Percentiles rank a stretch among this genome's conserved stretches.
phyloP scores from a whole-genome alignment of 2,797 vertebrate species.

The Dendrocincla tyrannina region DNA sequence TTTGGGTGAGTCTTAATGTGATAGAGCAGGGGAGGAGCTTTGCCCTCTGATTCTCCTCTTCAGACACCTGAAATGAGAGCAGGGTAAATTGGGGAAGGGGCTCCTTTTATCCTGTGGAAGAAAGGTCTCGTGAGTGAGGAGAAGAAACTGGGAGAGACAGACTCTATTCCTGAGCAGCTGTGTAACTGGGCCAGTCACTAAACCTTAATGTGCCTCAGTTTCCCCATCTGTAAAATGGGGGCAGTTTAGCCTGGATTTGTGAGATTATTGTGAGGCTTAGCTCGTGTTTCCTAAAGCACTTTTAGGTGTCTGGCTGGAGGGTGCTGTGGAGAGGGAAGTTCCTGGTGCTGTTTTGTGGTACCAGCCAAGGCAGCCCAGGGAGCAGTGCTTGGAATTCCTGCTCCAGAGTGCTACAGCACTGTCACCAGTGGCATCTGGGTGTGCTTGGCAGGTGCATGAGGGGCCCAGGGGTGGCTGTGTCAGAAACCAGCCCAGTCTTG shows the following conservation, averaged over 20 bases:
- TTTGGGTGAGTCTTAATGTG: neutral
- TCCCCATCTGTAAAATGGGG: constrained; percentile 31
- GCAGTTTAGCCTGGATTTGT: neutral
- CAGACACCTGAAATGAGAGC: constrained; percentile 1
- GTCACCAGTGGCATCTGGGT: accelerated
- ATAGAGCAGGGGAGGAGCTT: neutral
- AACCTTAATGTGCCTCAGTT: constrained; percentile 19
- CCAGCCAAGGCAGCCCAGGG: neutral
- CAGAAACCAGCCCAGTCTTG: neutral
- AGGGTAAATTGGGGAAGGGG: neutral
- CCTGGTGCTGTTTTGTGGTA: accelerated
- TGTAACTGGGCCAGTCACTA: neutral
- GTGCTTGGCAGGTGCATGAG: neutral
- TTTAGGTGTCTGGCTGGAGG: neutral
- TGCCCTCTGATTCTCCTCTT: neutral
- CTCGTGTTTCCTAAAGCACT: neutral
- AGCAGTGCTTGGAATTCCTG: neutral
- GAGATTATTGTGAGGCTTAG: neutral
- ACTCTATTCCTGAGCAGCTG: neutral
- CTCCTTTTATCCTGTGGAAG: neutral
- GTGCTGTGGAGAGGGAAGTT: neutral
- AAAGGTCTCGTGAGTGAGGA: neutral
- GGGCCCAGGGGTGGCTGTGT: neutral
- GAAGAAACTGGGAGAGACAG: neutral
- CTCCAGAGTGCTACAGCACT: neutral